A percentile compares a stretch with the other conserved stretches of the same genome.
Evolutionary conservation across 2,113 vertebrate genomes (phyloP).

Genomic region (Scomber colias): DNA sequence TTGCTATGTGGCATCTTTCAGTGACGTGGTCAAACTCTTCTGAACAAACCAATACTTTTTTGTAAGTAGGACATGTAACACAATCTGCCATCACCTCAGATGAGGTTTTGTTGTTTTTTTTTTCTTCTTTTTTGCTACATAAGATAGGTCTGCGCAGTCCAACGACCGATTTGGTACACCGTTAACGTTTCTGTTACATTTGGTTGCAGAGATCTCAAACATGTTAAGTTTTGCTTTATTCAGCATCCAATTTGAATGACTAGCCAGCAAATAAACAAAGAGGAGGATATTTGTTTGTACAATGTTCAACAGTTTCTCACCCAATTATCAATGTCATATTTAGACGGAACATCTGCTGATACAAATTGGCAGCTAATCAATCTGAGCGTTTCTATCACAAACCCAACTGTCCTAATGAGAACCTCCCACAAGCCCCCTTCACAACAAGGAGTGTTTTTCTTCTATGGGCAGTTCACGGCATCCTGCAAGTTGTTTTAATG

Average conservation of each 20-base stretch:
- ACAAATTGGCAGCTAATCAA: conserved; percentile 73
- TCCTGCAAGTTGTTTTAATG: not conserved
- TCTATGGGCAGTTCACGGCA: conserved; percentile 29
- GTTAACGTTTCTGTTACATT: conserved; percentile 36
- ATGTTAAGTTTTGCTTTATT: conserved; percentile 33
- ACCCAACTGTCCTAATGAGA: conserved; percentile 62
- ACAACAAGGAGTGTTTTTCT: conserved; percentile 32
- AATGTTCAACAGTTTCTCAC: conserved; percentile 60
- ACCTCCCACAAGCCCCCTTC: conserved; percentile 51
- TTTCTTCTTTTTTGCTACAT: not conserved
- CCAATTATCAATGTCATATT: conserved; percentile 66
- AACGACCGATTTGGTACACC: conserved; percentile 9
- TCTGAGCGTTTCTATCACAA: conserved; percentile 59
- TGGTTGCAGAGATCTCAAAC: conserved; percentile 14
- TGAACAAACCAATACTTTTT: conserved; percentile 40
- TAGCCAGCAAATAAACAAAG: conserved; percentile 51
- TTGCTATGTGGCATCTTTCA: conserved; percentile 29
- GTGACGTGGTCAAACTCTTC: conserved; percentile 17
- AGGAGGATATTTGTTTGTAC: conserved; percentile 38
- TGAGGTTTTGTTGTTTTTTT: not conserved
- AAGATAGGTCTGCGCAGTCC: not conserved
- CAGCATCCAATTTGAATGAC: conserved; percentile 16
- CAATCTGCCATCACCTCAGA: conserved; percentile 29
- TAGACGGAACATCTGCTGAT: conserved; percentile 69
- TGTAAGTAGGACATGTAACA: conserved; percentile 43